Percentiles rank a stretch among this genome's conserved stretches.
phyloP scores from a whole-genome alignment of 2,888 invertebrate species.

The Podotricha telesiphe region DNA sequence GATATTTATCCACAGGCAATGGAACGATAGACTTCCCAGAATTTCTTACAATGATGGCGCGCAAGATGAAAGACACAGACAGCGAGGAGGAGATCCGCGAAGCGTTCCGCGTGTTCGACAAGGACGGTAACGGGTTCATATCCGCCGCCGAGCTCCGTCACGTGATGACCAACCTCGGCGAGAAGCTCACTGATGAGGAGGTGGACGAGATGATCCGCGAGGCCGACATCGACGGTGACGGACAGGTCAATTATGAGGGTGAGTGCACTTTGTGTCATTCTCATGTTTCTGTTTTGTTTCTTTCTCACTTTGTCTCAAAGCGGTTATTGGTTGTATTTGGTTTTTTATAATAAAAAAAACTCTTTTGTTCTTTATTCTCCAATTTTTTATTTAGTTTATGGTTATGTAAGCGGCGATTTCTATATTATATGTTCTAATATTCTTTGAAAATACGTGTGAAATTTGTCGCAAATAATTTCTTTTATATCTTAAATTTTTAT shows the following conservation, averaged over 20 bases:
- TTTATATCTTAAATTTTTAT: no score
- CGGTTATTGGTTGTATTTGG: background rate
- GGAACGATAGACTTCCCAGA: conserved; percentile 99
- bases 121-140: conserved; percentile 99
- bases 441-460: no score
- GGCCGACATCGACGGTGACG: conserved; percentile 99
- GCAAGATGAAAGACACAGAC: conserved; percentile 99
- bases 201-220: conserved; percentile 99
- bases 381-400: no score
- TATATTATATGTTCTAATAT: no score
- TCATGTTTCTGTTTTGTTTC: background rate
- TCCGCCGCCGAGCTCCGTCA: conserved; percentile 99
- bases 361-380: no score
- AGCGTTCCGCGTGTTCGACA: conserved; percentile 99
- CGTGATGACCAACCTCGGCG: conserved; percentile 99
- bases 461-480: no score
- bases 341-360: no score
- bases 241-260: conserved; percentile 99
- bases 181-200: conserved; percentile 99
- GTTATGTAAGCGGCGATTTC: no score
- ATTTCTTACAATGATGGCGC: conserved; percentile 99
- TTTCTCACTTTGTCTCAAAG: background rate
- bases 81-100: conserved; percentile 99
- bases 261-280: conserved; percentile 51
- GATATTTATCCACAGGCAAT: conserved; percentile 88